Evolutionary conservation across 2,113 vertebrate species (phyloP).

Genomic region (Poeciliopsis occidentalis): DNA sequence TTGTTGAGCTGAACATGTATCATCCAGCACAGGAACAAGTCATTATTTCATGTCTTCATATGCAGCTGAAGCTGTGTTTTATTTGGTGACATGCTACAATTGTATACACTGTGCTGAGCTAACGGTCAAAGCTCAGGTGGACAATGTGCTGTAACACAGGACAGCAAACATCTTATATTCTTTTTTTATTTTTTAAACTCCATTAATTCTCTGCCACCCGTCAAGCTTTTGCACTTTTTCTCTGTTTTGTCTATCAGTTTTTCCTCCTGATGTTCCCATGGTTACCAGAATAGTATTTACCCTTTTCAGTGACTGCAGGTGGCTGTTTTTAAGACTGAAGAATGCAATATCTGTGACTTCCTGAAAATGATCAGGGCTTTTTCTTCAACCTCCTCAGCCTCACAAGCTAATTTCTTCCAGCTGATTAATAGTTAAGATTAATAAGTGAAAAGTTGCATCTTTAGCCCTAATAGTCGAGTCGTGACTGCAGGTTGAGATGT

Average conservation of each 20-base stretch:
- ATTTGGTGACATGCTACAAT: conserved; percentile 21
- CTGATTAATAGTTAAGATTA: neutral
- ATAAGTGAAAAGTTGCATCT: neutral
- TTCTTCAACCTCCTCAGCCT: neutral
- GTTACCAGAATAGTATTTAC: conserved; percentile 70
- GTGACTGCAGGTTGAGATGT: neutral
- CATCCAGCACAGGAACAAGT: conserved; percentile 4
- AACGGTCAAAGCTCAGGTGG: neutral
- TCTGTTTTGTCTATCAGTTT: conserved; percentile 62
- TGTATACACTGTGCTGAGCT: conserved; percentile 45
- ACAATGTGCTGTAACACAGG: conserved; percentile 63
- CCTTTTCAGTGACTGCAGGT: conserved; percentile 50
- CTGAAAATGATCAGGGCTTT: neutral
- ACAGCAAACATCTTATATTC: conserved; percentile 69
- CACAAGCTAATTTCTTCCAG: neutral
- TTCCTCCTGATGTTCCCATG: conserved; percentile 66
- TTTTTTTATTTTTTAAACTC: conserved; percentile 54
- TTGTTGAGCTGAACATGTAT: conserved; percentile 27
- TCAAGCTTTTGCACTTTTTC: conserved; percentile 37
- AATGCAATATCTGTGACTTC: conserved; percentile 37
- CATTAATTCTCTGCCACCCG: conserved; percentile 59
- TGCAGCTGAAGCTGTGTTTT: conserved; percentile 28
- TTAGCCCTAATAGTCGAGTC: neutral
- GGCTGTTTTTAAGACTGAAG: conserved; percentile 41
- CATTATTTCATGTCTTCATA: conserved; percentile 25